Evolutionary conservation across 2,113 vertebrate species (phyloP).

Genomic region (Peucedramus taeniatus): DNA sequence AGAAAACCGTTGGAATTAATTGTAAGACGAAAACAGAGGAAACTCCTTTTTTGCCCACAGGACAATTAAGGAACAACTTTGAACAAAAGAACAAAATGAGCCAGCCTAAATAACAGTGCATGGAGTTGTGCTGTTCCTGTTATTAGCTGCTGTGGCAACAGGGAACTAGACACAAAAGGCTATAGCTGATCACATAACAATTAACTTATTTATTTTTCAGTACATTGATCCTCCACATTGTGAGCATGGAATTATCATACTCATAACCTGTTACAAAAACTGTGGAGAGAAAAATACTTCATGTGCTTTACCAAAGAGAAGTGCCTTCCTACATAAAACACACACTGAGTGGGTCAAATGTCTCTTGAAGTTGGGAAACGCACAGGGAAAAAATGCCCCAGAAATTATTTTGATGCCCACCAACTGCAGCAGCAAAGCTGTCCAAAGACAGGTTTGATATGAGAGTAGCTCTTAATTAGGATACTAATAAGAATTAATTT

Average conservation of each 20-base stretch:
- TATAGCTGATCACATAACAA: background rate
- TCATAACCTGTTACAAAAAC: background rate
- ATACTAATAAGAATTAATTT: background rate
- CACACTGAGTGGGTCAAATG: background rate
- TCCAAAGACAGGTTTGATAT: background rate
- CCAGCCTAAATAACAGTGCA: background rate
- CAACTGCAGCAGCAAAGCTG: background rate
- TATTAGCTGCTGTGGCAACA: background rate
- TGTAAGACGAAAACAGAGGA: background rate
- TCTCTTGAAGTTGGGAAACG: background rate
- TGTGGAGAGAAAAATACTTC: background rate
- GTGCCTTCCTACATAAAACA: background rate
- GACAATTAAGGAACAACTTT: background rate
- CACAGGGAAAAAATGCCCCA: rapidly evolving
- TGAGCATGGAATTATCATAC: background rate
- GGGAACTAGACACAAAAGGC: background rate
- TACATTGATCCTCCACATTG: background rate
- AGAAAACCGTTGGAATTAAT: background rate
- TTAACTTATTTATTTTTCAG: background rate
- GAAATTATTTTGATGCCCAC: background rate
- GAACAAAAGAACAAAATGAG: background rate
- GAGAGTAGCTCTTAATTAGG: background rate
- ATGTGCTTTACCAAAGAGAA: background rate
- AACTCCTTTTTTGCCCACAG: background rate
- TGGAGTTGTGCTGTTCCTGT: background rate